Evolutionary conservation across 64 coral and sea anemone species (phyloP), one percentile per base, ranked within the genome.

Genomic region (Pocillopora verrucosa): DNA sequence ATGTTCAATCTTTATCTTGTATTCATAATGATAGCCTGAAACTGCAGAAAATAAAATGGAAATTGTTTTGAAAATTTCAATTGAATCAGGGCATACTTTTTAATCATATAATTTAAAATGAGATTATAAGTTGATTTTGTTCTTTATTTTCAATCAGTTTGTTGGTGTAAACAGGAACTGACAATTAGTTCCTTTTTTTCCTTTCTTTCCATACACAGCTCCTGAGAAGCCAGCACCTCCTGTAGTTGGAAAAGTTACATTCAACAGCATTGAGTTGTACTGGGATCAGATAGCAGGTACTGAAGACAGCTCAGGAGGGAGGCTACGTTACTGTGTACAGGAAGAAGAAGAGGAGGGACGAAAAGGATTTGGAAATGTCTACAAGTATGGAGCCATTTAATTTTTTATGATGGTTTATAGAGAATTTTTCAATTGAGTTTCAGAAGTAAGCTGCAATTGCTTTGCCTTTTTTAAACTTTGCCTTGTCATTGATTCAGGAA

Each of bases 291-390:
- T 26, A 41, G n/a, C 75, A 51, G 41, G 41, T 11, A 86, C 73
- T 72, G 74, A 60, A 62, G 63, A 83, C 19, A 34, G 4, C 9
- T 30, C 82, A 61, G 92, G 70, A 16, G 91, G 77, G 65, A 72
- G 92, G 56, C 67, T 89, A 30, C 80, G 36, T 17, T 94, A 94
- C 76, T 94, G 88, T 51, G 64, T 94, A 22, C 92, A 94, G 30
- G 92, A 94, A 24, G 83, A 92, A 80, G 92, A 90, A 58, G 86
- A 93, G 26, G 75, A 65, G 9, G 58, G 7, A 10, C 41, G 67
- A 5, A 90, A 79, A 73, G 88, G 74, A 80, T 94, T 86, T 94
- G 88, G 82, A 25, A 94, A 86, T 94, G 92, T 94, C 25, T 94
- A 94, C 77, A 90, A 79, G 92, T 94, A 58, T 73, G 89, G 51